These are phyloP conservation scores for Prenolepis imparis DNA, from an alignment of 2,888 invertebrate species.

Conservation along the genomic window DNA sequence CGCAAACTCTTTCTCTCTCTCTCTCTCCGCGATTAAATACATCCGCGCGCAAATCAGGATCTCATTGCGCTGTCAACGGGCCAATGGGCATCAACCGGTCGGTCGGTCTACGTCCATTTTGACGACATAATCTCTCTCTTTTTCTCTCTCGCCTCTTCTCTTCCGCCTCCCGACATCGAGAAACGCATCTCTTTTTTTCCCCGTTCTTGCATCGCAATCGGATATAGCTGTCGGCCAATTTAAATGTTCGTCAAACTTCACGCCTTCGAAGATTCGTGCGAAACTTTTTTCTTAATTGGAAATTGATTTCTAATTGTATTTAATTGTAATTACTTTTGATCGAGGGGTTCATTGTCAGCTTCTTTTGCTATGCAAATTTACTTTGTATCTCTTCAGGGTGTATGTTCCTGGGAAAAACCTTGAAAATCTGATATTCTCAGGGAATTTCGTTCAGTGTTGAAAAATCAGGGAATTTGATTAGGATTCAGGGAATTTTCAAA, in stretches of 20 bases:
- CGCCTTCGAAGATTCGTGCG: constrained; percentile 8
- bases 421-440: too few relatives aligned
- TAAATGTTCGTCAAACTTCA: constrained; percentile 68
- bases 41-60: constrained; percentile 76
- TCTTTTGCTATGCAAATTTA: background rate
- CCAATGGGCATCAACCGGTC: constrained; percentile 61
- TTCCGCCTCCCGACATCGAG: constrained; percentile 42
- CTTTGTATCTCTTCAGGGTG: too few relatives aligned
- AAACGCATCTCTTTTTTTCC: constrained; percentile 33
- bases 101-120: constrained; percentile 61
- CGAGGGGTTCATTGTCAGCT: too few relatives aligned
- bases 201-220: constrained; percentile 26
- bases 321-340: background rate
- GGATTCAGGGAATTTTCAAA: too few relatives aligned
- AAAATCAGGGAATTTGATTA: too few relatives aligned
- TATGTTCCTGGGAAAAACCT: too few relatives aligned
- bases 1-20: constrained; percentile 14
- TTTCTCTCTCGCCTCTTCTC: constrained; percentile 21
- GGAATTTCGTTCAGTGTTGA: too few relatives aligned
- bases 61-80: constrained; percentile 79
- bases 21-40: constrained; percentile 68
- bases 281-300: background rate
- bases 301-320: background rate
- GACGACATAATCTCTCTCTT: constrained; percentile 74
- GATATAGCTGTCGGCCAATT: constrained; percentile 70